phyloP scores from a whole-genome alignment of 2,113 vertebrate species.

The Muscicapa adusta region DNA sequence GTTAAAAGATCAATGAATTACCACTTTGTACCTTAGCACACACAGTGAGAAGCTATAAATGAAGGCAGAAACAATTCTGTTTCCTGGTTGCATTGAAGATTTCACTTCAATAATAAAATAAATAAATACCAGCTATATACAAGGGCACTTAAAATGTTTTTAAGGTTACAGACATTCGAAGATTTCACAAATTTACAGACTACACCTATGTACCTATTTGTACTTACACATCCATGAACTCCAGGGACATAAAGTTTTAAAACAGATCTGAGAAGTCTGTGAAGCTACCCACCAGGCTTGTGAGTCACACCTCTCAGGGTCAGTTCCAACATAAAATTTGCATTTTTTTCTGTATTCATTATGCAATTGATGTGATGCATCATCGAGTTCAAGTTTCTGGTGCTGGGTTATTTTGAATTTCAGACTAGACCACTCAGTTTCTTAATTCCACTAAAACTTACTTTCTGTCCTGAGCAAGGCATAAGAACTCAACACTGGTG shows the following conservation, averaged over 20 bases:
- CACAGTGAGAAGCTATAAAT: not conserved
- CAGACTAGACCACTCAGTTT: not conserved
- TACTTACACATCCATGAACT: not conserved
- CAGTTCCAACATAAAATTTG: not conserved
- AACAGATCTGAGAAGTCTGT: not conserved
- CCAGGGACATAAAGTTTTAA: not conserved
- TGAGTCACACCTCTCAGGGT: not conserved
- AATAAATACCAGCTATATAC: not conserved
- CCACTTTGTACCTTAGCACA: not conserved
- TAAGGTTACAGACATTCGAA: not conserved
- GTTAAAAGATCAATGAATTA: not conserved
- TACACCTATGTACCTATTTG: not conserved
- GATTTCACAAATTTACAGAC: not conserved
- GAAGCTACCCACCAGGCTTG: not conserved
- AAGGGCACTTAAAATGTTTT: not conserved
- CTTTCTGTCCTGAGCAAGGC: not conserved
- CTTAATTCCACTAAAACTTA: not conserved
- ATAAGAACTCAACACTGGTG: not conserved
- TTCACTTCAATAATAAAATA: not conserved
- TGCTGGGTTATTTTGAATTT: not conserved
- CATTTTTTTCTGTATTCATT: not conserved
- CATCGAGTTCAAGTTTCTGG: not conserved
- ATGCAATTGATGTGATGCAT: not conserved
- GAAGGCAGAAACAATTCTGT: not conserved
- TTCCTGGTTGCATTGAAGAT: not conserved